phyloP scores from a whole-genome alignment of 2,888 invertebrate species.

The Dolichomitus sp. region DNA sequence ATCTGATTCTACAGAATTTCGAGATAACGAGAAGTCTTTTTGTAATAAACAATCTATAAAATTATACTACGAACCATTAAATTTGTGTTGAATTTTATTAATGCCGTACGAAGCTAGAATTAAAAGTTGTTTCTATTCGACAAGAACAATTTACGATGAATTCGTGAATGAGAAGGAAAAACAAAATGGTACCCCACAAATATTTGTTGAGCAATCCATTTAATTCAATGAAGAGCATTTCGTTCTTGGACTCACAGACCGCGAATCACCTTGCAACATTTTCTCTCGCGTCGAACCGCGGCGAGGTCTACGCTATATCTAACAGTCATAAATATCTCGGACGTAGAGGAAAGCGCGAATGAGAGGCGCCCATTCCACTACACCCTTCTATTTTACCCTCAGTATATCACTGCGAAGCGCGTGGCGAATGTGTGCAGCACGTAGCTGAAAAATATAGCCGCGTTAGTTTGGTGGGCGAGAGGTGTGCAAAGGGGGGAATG shows the following conservation, averaged over 20 bases:
- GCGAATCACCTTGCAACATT: constrained; percentile 3
- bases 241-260: background rate
- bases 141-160: background rate
- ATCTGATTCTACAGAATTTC: too few species aligned
- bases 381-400: constrained; percentile 46
- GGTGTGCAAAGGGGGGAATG: constrained; percentile 27
- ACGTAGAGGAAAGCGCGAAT: constrained; percentile 61
- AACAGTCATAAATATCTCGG: constrained; percentile 61
- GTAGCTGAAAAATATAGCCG: constrained; percentile 54
- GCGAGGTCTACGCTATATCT: constrained; percentile 22
- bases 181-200: background rate
- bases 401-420: constrained; percentile 46
- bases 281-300: constrained; percentile 39
- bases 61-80: too few species aligned
- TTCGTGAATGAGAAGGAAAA: background rate
- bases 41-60: too few species aligned
- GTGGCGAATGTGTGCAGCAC: constrained; percentile 28
- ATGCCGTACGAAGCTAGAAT: too few species aligned
- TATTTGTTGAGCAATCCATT: constrained; percentile 23
- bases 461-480: constrained; percentile 6
- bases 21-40: too few species aligned
- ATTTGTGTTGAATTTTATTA: too few species aligned
- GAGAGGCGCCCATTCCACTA: constrained; percentile 48
- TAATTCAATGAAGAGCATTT: constrained; percentile 45
- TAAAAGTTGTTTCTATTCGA: background rate